phyloP scores from a whole-genome alignment of 2,888 invertebrate species.

The Hartigia nigra region DNA sequence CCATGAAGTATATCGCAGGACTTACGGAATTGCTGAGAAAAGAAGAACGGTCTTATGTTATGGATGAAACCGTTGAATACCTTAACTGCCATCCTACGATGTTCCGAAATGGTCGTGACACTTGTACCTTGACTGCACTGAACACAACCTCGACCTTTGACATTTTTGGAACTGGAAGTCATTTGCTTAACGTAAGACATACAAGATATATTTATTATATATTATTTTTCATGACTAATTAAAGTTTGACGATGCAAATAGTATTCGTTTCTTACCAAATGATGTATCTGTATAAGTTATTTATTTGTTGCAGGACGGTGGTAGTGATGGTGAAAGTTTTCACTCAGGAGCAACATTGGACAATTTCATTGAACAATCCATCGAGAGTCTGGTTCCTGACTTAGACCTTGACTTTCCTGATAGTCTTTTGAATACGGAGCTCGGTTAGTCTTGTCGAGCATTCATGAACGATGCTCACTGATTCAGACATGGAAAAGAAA shows the following conservation, averaged over 20 bases:
- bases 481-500: background rate
- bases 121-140: conserved; percentile 17
- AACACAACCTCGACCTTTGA: conserved; percentile 1
- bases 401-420: conserved; percentile 22
- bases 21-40: conserved; percentile 20
- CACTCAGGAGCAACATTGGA: conserved; percentile 20
- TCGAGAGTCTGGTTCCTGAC: conserved; percentile 16
- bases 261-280: background rate
- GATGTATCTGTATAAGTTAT: background rate
- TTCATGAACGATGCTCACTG: background rate
- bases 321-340: conserved; percentile 23
- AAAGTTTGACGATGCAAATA: background rate
- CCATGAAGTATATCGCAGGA: conserved; percentile 86
- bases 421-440: conserved; percentile 18
- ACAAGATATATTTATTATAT: background rate
- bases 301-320: conserved; percentile 16
- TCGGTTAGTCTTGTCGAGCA: conserved; percentile 6
- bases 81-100: conserved; percentile 16
- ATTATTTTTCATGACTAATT: background rate
- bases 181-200: conserved; percentile 14
- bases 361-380: conserved; percentile 17
- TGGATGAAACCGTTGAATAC: conserved; percentile 13
- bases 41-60: conserved; percentile 14
- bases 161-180: background rate
- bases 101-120: conserved; percentile 15